A percentile compares a stretch with the other conserved stretches of the same genome.
Evolutionary conservation across 2,797 vertebrate genomes (phyloP).

Genomic region (Sebastes kiyomatsui): DNA sequence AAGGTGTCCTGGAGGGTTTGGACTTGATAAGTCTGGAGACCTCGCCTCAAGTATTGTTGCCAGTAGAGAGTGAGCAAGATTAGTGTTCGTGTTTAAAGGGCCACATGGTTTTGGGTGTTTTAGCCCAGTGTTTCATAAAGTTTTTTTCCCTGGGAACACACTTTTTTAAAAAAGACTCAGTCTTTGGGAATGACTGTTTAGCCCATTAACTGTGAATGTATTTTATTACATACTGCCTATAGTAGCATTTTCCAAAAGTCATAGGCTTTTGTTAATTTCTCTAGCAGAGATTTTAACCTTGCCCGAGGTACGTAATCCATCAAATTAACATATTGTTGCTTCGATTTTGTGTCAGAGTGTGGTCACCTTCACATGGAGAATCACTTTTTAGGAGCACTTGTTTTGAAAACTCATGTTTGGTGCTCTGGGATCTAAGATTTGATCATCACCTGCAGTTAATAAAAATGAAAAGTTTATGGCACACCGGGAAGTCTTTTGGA

Average conservation of each 20-base stretch:
- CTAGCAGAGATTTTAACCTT: not conserved
- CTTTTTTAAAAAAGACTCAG: too few relatives aligned
- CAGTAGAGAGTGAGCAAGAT: not conserved
- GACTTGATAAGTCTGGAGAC: not conserved
- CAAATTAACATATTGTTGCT: not conserved
- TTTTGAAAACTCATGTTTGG: not conserved
- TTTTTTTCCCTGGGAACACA: too few relatives aligned
- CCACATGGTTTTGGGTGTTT: not conserved
- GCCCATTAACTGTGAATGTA: not conserved
- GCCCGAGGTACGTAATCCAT: not conserved
- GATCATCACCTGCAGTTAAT: not conserved
- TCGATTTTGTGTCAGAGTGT: not conserved
- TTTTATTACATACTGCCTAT: not conserved
- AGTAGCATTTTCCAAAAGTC: not conserved
- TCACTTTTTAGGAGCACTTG: not conserved
- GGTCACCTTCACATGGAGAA: not conserved
- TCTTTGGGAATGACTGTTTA: too few relatives aligned
- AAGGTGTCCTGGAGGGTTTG: slow-evolving; percentile 4
- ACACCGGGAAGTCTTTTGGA: not conserved
- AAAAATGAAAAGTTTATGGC: not conserved
- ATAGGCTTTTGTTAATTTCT: not conserved
- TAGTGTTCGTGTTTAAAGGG: not conserved
- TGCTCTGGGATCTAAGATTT: not conserved
- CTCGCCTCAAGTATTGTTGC: not conserved
- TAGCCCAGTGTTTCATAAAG: too few relatives aligned